Evolutionary conservation across 2,113 vertebrate genomes (phyloP), one percentile per base, ranked within the genome.

Genomic region (Malaclemys terrapin): DNA sequence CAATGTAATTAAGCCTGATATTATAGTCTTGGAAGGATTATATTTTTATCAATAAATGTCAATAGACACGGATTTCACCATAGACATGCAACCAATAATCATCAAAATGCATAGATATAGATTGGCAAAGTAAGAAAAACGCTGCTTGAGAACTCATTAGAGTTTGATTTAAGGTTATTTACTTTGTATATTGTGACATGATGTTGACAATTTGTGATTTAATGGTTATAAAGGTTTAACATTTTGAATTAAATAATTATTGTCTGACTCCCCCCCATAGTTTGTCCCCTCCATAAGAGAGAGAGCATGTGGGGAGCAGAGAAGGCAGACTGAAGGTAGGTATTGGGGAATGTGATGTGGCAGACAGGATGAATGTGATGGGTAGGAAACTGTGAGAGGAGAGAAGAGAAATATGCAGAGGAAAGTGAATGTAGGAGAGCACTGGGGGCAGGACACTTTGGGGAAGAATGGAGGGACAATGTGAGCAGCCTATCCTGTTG

Each of bases 1-100:
- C 11, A 79, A 31, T 56, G 54, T 87, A 96, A 93, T 95, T 93
- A 90, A 93, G 4, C 19, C 81, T 79, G 80, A 65, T 35, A 65
- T 35, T 65, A 65, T 65, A 16, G 31, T 31, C 62, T 35, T 65
- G 6, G 59, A 35, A 65, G 62, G 6, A 65, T 65, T 35, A 14
- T 5, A 65, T 4, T 65, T 65, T 65, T 65, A 65, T 65, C 31
- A 7, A 7, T 65, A 35, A 31, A 35, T 65, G 31, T 65, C 31
- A 35, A 14, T 65, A 65, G 31, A 35, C 31, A 17, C 2, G 13
- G 31, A 65, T 65, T 65, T 65, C 31, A 65, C 14, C 27, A 35
- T 65, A 65, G 62, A 31, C 62, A 65, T 5, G 14, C 29, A 65
- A 65, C 13, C 14, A 7, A 35, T 65, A 65, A 65, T 35, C 29